Percentiles rank a stretch among this genome's conserved stretches.
Evolutionary conservation across 2,797 vertebrate genomes (phyloP).

Genomic region (Pachyuromys duprasi): DNA sequence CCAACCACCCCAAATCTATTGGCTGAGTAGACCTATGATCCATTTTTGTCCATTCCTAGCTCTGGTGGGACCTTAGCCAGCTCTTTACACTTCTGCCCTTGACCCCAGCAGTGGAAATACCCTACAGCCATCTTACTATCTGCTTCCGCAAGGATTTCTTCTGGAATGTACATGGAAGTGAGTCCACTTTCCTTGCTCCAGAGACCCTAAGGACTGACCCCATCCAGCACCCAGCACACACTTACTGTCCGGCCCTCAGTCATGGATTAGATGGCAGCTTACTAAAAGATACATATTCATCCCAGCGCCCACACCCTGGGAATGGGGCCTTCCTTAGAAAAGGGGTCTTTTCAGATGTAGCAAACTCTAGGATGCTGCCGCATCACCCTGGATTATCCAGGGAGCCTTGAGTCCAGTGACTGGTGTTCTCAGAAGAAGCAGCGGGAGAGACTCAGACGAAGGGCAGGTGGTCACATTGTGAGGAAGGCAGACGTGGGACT

Average conservation of each 20-base stretch:
- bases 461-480: neutral
- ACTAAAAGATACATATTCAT: neutral
- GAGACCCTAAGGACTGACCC: neutral
- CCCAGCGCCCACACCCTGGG: neutral
- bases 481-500: neutral
- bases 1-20: neutral
- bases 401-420: neutral
- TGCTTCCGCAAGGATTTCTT: neutral
- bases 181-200: neutral
- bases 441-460: neutral
- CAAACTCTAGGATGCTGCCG: neutral
- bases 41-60: neutral
- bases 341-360: neutral
- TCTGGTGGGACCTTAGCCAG: neutral
- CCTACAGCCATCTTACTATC: neutral
- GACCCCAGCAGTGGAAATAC: accelerated
- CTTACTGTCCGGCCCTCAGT: neutral
- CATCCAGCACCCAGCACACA: neutral
- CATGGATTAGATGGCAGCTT: too few species aligned
- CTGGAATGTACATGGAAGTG: neutral
- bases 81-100: neutral
- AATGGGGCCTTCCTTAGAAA: neutral
- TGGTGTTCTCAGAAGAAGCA: neutral
- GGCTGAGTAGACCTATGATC: neutral
- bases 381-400: neutral